Percentiles rank a stretch among this genome's conserved stretches.
Evolutionary conservation across 92 coral and sea anemone genomes (phyloP).

Genomic region (Actinernus sp.): DNA sequence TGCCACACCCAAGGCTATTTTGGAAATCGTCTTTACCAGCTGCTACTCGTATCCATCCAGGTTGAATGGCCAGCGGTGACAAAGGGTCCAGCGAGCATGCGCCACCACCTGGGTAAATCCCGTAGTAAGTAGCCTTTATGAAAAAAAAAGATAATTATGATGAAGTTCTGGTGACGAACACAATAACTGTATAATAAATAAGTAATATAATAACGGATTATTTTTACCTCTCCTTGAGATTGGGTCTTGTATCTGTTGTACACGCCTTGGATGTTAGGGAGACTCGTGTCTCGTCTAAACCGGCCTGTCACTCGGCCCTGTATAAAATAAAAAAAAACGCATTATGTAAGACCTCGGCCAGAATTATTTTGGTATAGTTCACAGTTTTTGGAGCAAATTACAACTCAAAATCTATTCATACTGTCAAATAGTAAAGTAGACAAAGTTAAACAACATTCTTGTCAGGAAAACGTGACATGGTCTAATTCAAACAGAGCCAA

Average conservation of each 20-base stretch:
- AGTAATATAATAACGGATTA: no score
- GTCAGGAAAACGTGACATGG: no score
- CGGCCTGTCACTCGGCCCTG: conserved; percentile 30
- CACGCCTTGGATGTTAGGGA: conserved; percentile 34
- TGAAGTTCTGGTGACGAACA: no score
- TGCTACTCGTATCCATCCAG: conserved; percentile 82
- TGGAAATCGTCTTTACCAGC: conserved; percentile 63
- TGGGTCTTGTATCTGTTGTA: conserved; percentile 37
- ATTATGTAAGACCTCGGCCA: no score
- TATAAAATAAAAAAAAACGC: not conserved
- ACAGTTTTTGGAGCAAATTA: no score
- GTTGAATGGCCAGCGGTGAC: conserved; percentile 76
- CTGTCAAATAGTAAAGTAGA: no score
- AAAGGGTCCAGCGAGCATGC: conserved; percentile 87
- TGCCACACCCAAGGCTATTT: conserved; percentile 80
- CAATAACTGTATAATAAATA: no score
- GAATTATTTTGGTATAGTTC: no score
- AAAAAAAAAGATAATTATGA: not conserved
- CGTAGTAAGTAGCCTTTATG: conserved; percentile 80
- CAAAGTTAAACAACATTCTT: no score
- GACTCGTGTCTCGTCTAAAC: conserved; percentile 40
- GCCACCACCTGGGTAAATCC: conserved; percentile 80
- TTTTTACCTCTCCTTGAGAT: conserved; percentile 59
- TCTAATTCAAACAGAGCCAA: no score
- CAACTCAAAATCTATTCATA: no score